Evolutionary conservation across 2,888 invertebrate species (phyloP).

Genomic region (Aphodius granarius): DNA sequence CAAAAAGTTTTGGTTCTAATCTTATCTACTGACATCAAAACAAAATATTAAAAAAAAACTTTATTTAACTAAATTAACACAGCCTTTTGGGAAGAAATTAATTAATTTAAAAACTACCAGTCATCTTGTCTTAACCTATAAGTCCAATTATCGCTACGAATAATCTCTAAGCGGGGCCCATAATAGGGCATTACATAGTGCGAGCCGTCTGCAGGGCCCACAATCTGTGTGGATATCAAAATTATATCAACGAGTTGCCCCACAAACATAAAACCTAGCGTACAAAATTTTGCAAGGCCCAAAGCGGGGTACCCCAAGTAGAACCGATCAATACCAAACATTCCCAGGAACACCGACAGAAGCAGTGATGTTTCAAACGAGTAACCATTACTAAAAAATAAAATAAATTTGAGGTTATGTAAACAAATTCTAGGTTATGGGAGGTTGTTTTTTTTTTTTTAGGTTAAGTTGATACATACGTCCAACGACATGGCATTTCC

Average conservation of each 20-base stretch:
- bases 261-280: conserved; percentile 94
- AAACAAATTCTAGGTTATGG: conserved; percentile 38
- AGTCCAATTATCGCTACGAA: conserved; percentile 83
- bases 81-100: not conserved
- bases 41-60: not conserved
- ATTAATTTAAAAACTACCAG: conserved; percentile 56
- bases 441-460: not conserved
- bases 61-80: not conserved
- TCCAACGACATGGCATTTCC: conserved; percentile 91
- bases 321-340: conserved; percentile 97
- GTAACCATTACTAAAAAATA: conserved; percentile 83
- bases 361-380: conserved; percentile 89
- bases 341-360: conserved; percentile 94
- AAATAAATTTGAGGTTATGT: not conserved
- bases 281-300: conserved; percentile 92
- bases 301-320: conserved; percentile 98
- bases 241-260: conserved; percentile 95
- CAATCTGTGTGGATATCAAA: conserved; percentile 91
- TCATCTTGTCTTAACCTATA: conserved; percentile 79
- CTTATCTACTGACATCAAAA: too few species aligned
- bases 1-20: too few species aligned
- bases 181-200: conserved; percentile 92
- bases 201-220: conserved; percentile 94
- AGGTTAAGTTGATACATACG: conserved; percentile 66
- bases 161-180: conserved; percentile 82